These are phyloP conservation scores for Diabrotica virgifera DNA, from an alignment of 1,140 invertebrate genomes.

Conservation along the genomic window DNA sequence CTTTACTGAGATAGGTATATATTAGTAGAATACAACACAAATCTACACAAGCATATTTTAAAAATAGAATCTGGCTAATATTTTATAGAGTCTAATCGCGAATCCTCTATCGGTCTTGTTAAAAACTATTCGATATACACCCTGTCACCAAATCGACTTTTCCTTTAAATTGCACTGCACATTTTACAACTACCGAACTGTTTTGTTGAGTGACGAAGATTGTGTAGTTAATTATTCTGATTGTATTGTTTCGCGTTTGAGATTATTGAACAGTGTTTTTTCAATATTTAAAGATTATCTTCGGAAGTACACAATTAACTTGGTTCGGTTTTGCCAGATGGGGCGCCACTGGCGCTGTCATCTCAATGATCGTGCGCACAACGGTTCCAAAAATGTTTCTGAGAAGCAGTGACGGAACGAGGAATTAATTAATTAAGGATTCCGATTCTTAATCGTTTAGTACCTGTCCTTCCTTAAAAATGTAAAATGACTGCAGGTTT, in stretches of 20 bases:
- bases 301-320: constrained; percentile 19
- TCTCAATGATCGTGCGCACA: constrained; percentile 5
- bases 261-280: constrained; percentile 12
- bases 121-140: constrained; percentile 48
- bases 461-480: too few species aligned
- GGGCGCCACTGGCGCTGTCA: constrained; percentile 30
- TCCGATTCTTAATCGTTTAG: too few species aligned
- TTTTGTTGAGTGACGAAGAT: constrained; percentile 8
- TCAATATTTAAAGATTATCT: constrained; percentile 11
- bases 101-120: constrained; percentile 42
- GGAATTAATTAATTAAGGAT: too few species aligned
- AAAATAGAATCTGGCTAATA: constrained; percentile 44
- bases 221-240: constrained; percentile 6
- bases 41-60: constrained; percentile 36
- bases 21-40: constrained; percentile 41
- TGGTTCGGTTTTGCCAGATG: constrained; percentile 15
- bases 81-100: constrained; percentile 40
- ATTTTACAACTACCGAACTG: constrained; percentile 13
- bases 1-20: constrained; percentile 41
- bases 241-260: constrained; percentile 10
- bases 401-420: too few species aligned
- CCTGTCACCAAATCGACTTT: constrained; percentile 43
- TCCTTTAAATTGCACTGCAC: constrained; percentile 15
- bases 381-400: background rate
- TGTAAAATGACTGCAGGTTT: too few species aligned